A percentile compares a stretch with the other conserved stretches of the same genome.
phyloP scores from a whole-genome alignment of 2,797 vertebrate genomes.

The Lepidocolaptes lacrymiger region DNA sequence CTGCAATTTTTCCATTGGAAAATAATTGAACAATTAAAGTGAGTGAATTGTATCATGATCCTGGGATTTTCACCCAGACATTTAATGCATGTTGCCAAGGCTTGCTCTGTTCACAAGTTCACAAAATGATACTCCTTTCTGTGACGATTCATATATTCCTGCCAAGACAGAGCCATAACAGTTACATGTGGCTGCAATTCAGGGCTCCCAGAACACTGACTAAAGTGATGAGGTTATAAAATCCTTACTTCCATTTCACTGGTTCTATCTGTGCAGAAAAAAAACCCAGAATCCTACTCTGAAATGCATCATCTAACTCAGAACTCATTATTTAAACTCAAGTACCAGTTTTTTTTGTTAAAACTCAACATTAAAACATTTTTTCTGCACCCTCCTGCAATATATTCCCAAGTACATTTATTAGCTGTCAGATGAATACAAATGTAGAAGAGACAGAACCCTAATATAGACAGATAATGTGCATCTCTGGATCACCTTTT shows the following conservation, averaged over 20 bases:
- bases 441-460: not conserved
- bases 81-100: not conserved
- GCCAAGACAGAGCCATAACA: not conserved
- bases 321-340: not conserved
- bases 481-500: not conserved
- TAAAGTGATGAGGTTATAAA: not conserved
- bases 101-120: not conserved
- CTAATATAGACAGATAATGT: not conserved
- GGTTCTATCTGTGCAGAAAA: not conserved
- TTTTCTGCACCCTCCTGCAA: not conserved
- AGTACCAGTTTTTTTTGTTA: not conserved
- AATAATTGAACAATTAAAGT: not conserved
- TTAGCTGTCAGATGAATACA: not conserved
- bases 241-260: not conserved
- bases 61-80: not conserved
- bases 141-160: not conserved
- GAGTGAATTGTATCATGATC: not conserved
- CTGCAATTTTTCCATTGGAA: constrained; percentile 11
- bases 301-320: not conserved
- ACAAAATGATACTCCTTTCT: not conserved
- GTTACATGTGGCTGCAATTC: not conserved
- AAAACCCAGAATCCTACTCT: not conserved
- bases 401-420: not conserved
- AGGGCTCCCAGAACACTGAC: not conserved
- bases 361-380: not conserved